phyloP scores from a whole-genome alignment of 2,797 vertebrate genomes.

The Limosa lapponica region DNA sequence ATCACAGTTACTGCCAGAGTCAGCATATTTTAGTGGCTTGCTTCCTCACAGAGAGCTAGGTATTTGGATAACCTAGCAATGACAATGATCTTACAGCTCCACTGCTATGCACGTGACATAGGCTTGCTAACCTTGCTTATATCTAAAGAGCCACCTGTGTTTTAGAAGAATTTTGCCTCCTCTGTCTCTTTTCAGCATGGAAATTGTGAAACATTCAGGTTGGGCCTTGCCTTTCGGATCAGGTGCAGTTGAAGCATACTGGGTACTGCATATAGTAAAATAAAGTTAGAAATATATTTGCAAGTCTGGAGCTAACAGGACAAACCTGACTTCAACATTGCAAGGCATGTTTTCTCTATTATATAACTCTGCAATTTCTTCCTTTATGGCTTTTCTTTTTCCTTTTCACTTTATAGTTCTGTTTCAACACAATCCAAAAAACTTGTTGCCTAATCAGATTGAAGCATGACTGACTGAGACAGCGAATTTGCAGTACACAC shows the following conservation, averaged over 20 bases:
- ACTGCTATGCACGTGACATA: not conserved
- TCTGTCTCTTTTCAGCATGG: not conserved
- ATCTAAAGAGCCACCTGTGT: not conserved
- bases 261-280: not conserved
- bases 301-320: not conserved
- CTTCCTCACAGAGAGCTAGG: not conserved
- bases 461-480: conserved; percentile 11
- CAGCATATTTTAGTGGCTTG: not conserved
- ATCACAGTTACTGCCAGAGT: not conserved
- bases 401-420: conserved; percentile 15
- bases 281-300: not conserved
- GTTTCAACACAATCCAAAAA: conserved; percentile 18
- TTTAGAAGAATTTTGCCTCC: not conserved
- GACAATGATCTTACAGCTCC: not conserved
- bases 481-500: conserved; percentile 22
- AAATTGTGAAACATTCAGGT: not conserved
- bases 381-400: not conserved
- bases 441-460: conserved; percentile 21
- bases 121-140: not conserved
- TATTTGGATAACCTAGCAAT: not conserved
- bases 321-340: not conserved
- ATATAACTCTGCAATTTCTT: not conserved
- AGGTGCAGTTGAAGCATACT: not conserved
- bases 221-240: accelerated
- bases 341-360: not conserved